These are phyloP conservation scores for Laupala kohalensis DNA, from an alignment of 1,140 invertebrate genomes.

Conservation along the genomic window DNA sequence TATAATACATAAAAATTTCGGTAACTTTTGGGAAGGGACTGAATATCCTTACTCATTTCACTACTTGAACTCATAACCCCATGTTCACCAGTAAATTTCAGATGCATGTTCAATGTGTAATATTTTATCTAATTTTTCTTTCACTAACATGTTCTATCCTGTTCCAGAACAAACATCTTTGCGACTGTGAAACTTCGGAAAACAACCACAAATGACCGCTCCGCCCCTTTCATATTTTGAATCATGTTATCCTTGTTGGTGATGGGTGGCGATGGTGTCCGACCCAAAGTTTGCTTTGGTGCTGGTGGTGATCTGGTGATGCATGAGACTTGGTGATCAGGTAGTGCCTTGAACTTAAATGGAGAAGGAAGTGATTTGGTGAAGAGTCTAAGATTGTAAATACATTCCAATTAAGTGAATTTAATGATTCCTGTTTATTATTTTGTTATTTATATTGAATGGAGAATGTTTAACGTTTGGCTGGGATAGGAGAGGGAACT, in stretches of 20 bases:
- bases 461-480: background rate
- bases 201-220: conserved; percentile 72
- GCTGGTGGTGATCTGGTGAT: background rate
- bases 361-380: too few species aligned
- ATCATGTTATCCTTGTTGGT: too few species aligned
- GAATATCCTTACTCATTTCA: background rate
- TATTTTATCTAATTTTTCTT: too few species aligned
- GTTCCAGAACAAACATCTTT: conserved; percentile 64
- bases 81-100: too few species aligned
- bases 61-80: background rate
- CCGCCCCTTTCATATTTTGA: conserved; percentile 48
- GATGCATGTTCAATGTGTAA: background rate
- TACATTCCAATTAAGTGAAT: too few species aligned
- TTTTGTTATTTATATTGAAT: background rate
- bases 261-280: background rate
- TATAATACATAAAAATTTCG: too few species aligned
- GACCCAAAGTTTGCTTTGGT: background rate
- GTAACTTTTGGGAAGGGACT: background rate
- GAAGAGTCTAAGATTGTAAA: too few species aligned
- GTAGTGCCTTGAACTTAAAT: background rate
- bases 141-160: too few species aligned
- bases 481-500: background rate
- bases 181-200: conserved; percentile 75
- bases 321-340: too few species aligned
- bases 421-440: background rate